Evolutionary conservation across 2,888 invertebrate species (phyloP).

Genomic region (Tolmerus cingulatus): DNA sequence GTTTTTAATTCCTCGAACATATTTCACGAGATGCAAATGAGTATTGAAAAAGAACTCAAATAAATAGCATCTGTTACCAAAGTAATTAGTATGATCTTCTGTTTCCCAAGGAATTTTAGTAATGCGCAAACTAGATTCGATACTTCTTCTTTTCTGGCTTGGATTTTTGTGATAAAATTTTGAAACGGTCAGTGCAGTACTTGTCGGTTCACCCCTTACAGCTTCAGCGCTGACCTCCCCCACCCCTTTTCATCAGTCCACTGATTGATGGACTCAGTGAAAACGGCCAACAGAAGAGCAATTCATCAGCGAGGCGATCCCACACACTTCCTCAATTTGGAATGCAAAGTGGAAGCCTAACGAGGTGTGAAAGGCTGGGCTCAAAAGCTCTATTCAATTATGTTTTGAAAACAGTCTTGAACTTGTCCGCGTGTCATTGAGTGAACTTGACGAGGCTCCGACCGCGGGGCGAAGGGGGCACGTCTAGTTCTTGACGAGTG

Average conservation of each 20-base stretch:
- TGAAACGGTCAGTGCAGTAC: neutral
- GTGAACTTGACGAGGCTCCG: neutral
- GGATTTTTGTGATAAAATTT: neutral
- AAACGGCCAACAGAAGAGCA: neutral
- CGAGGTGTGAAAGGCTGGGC: neutral
- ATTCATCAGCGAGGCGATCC: neutral
- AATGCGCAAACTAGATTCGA: no score
- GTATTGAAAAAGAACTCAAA: no score
- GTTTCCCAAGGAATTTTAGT: no score
- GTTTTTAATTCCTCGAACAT: no score
- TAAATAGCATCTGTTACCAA: no score
- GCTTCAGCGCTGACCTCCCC: neutral
- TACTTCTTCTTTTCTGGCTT: no score
- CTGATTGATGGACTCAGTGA: neutral
- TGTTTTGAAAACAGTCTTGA: neutral
- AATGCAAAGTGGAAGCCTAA: conserved; percentile 1
- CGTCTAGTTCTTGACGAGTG: neutral
- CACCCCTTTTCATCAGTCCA: neutral
- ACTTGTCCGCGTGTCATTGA: conserved; percentile 9
- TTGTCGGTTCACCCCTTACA: neutral
- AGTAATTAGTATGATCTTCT: no score
- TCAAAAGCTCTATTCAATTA: neutral
- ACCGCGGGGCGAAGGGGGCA: neutral
- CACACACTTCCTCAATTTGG: conserved; percentile 10
- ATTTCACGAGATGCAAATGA: no score